Base-by-base conservation (phyloP, 2,113 vertebrate genomes). In the Phrynocephalus versicolor region DNA sequence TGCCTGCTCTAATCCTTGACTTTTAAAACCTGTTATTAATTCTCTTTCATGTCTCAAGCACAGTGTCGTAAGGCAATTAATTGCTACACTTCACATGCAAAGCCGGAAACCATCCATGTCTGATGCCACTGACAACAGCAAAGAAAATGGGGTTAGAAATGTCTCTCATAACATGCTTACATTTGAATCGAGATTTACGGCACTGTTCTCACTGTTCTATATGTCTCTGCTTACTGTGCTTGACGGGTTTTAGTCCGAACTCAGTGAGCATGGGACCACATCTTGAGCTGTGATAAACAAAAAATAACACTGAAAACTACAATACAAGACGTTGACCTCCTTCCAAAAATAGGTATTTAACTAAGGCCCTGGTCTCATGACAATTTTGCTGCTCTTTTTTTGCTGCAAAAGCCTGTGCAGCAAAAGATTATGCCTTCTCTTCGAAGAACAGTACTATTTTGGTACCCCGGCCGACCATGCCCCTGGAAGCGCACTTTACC, bases 1-100 rank as follows among this genome's bases (percentile, higher is more conserved):
- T 65, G 77, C 18, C 35, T 77, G 2, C 60, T 79, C 65, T 64
- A 82, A 84, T 62, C 45, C 25, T 85, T 85, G 87, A 51, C 55
- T 88, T n/a, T 87, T 85, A 87, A 91, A 88, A 23, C 27, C 62
- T 83, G 35, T 62, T 75, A 81, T 92, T 93, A 92, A 88, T 85
- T 86, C 83, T 84, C 87, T 93, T 91, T 90, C 64, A 89, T 87
- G 75, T 88, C 78, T 82, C n/a, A 82, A 87, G 86, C 60, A 35
- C 0, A 0, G 15, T 75, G 62, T 69, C 79, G 78, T 64, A 76
- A 45, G 77, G 87, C 80, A 92, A 88, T 93, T 92, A 92, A 87
- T 84, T 90, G 88, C 77, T 88, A 84, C 87, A 67, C 45, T 91
- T 91, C 89, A 81, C 81, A 27, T 87, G 79, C 58, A 78, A 85